phyloP scores from a whole-genome alignment of 1,140 invertebrate genomes.

The Eueides isabella region DNA sequence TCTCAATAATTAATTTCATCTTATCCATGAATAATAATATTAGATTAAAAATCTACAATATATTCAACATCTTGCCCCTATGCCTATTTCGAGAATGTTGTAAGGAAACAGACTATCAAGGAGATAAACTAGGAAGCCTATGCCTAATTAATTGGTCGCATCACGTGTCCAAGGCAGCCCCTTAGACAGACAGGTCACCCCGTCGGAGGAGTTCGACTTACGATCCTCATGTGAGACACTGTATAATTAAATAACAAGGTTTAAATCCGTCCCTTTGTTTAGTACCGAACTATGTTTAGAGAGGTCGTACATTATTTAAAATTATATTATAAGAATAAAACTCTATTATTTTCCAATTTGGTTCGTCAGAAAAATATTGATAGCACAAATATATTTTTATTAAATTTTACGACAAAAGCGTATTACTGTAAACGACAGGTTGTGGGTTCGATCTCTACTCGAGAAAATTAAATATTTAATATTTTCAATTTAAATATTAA shows the following conservation, averaged over 20 bases:
- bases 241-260: slow-evolving; percentile 76
- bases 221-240: slow-evolving; percentile 57
- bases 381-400: too few species aligned
- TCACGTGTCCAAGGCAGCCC: slow-evolving; percentile 58
- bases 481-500: too few species aligned
- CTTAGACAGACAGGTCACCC: slow-evolving; percentile 68
- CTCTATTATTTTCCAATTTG: too few species aligned
- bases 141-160: slow-evolving; percentile 72
- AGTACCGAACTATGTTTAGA: slow-evolving; percentile 30
- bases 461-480: too few species aligned
- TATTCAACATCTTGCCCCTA: background rate
- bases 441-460: too few species aligned
- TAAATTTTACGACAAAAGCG: too few species aligned
- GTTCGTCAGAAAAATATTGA: too few species aligned
- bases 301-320: background rate
- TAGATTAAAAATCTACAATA: background rate
- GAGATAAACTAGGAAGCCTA: slow-evolving; percentile 35
- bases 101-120: slow-evolving; percentile 12
- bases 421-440: too few species aligned
- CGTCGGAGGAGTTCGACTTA: slow-evolving; percentile 54
- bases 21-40: too few species aligned
- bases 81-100: background rate
- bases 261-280: slow-evolving; percentile 60
- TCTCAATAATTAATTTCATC: too few species aligned
- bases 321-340: background rate